Evolutionary conservation across 2,113 vertebrate species (phyloP).

Genomic region (Malurus melanocephalus): DNA sequence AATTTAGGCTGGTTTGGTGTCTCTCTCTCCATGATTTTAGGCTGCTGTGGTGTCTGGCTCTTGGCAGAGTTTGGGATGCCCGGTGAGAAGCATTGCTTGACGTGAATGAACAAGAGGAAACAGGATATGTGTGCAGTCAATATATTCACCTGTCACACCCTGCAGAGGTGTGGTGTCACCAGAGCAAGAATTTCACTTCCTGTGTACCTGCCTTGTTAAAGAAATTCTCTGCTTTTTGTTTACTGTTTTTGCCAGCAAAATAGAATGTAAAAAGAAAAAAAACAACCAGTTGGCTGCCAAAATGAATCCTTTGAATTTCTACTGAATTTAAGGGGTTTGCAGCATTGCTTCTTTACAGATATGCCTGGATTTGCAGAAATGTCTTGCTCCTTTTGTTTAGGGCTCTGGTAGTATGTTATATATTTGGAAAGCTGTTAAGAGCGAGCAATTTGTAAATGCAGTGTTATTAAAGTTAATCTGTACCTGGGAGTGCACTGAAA

Average conservation of each 20-base stretch:
- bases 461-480: neutral
- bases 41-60: neutral
- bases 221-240: neutral
- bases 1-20: neutral
- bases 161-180: neutral
- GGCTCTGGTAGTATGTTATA: neutral
- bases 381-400: neutral
- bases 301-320: neutral
- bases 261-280: neutral
- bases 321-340: neutral
- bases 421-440: neutral
- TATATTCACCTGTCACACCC: neutral
- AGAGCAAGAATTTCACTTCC: neutral
- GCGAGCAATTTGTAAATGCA: fast-evolving
- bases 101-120: neutral
- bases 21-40: neutral
- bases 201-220: neutral
- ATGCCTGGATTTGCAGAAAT: neutral
- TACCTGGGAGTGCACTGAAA: neutral
- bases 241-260: neutral
- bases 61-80: neutral
- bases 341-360: neutral
- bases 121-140: neutral
- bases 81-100: neutral
- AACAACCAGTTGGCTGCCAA: neutral